Conservation (phyloP, 2,797 vertebrate species). For the Semotilus atromaculatus region DNA sequence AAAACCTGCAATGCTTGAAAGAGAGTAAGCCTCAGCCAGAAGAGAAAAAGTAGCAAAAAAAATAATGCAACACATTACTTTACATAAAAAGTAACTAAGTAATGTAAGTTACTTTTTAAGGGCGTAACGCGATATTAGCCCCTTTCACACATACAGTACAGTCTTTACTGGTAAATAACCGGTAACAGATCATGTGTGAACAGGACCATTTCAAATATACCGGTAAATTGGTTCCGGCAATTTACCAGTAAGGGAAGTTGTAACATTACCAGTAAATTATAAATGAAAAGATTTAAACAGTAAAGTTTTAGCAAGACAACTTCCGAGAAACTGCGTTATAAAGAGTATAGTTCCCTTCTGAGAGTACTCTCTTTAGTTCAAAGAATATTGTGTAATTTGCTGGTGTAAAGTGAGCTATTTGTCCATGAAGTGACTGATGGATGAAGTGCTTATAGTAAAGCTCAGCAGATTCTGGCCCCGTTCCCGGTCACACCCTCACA, state of each 20-base stretch:
- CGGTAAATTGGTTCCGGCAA: too few relatives aligned
- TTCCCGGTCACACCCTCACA: constrained; percentile 39
- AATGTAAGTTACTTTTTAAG: too few relatives aligned
- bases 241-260: too few relatives aligned
- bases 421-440: constrained; percentile 41
- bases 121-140: not conserved
- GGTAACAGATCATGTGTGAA: too few relatives aligned
- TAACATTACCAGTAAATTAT: too few relatives aligned
- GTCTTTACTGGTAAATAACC: too few relatives aligned
- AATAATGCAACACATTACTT: not conserved
- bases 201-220: too few relatives aligned
- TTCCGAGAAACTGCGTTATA: not conserved
- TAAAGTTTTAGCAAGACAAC: not conserved
- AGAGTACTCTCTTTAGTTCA: constrained; percentile 12
- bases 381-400: constrained; percentile 22
- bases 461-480: constrained; percentile 51
- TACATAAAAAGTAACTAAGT: not conserved
- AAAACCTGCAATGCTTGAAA: not conserved
- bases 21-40: not conserved
- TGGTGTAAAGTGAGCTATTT: constrained; percentile 40
- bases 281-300: not conserved
- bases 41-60: not conserved
- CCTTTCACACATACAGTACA: too few relatives aligned
- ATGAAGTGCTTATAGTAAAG: constrained; percentile 54
- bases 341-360: not conserved